Evolutionary conservation across 2,113 vertebrate species (phyloP).

Genomic region (Pagrus major): DNA sequence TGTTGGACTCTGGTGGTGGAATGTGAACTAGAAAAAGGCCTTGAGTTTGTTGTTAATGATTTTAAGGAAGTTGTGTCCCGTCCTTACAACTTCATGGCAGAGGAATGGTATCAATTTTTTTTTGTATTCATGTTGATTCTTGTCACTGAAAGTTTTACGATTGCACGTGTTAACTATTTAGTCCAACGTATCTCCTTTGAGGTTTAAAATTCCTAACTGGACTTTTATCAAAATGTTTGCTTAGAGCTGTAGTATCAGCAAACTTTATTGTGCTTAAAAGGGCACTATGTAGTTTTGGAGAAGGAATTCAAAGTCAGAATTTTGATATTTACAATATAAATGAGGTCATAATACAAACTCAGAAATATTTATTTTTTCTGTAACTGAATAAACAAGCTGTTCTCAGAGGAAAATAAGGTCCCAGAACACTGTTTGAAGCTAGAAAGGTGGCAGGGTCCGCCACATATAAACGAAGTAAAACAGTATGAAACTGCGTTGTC

Average conservation of each 20-base stretch:
- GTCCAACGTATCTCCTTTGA: background rate
- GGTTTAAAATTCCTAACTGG: background rate
- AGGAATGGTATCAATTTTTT: background rate
- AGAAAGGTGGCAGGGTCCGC: too few relatives aligned
- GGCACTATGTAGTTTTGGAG: too few relatives aligned
- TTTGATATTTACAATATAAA: too few relatives aligned
- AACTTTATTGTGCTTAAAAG: too few relatives aligned
- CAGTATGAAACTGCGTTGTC: too few relatives aligned
- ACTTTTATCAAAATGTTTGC: background rate
- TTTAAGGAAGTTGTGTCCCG: background rate
- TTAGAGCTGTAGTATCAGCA: background rate
- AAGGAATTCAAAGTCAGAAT: too few relatives aligned
- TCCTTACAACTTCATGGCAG: background rate
- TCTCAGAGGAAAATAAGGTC: too few relatives aligned
- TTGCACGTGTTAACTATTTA: background rate
- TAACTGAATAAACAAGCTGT: too few relatives aligned
- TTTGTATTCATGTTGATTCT: background rate
- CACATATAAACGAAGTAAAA: too few relatives aligned
- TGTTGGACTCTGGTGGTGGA: background rate
- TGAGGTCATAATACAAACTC: too few relatives aligned
- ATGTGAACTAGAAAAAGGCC: background rate
- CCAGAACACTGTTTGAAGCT: too few relatives aligned
- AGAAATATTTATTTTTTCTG: too few relatives aligned
- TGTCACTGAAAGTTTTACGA: background rate
- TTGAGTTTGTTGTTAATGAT: constrained; percentile 6